Base-by-base conservation (phyloP, 2,888 invertebrate genomes). In the Cephus runcator region DNA sequence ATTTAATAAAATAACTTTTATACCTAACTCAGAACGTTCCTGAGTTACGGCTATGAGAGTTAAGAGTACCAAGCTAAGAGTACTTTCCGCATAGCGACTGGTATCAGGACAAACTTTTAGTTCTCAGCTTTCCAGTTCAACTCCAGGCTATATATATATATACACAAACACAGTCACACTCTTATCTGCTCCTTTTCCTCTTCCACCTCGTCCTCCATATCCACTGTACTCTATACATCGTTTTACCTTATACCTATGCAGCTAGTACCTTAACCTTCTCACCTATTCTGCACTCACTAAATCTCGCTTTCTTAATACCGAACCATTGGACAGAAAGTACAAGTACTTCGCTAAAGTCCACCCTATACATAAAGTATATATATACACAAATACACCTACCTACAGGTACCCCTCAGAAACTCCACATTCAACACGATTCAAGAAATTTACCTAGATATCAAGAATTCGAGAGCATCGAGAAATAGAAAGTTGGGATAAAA, bases 1-100 rank as follows among this genome's bases (percentile, higher is more conserved):
- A 86, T 87, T 86, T 87, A 87, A 87, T 87, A 87, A 87, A 87
- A 87, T 86, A 86, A 86, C 85, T 87, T 86, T 87, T 86, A 84
- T 83, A 85, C 83, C 82, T 80, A 87, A 86, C 85, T 87, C 83
- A 71, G 33, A 71, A 34, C 71, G 71, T 83, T 85, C 79, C 81
- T 82, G 80, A 83, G 83, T 83, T 82, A 80, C 80, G 83, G 81
- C 82, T 81, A 78, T 78, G 81, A 79, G 84, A 83, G 81, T 78
- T 77, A 81, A 83, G 82, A 82, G 80, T 76, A 76, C 75, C 79
- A 56, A 56, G 56, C 56, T 56, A 56, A 56, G 79, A 76, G 82
- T 79, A 81, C 84, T 83, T 82, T 85, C 81, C 80, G 79, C 83
- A 78, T 81, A 76, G 79, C 82, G 81, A 85, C 87, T 86, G 88